Evolutionary conservation across 1,140 invertebrate genomes (phyloP), one percentile per base, ranked within the genome.

Genomic region (Rhagoletis zephyria): DNA sequence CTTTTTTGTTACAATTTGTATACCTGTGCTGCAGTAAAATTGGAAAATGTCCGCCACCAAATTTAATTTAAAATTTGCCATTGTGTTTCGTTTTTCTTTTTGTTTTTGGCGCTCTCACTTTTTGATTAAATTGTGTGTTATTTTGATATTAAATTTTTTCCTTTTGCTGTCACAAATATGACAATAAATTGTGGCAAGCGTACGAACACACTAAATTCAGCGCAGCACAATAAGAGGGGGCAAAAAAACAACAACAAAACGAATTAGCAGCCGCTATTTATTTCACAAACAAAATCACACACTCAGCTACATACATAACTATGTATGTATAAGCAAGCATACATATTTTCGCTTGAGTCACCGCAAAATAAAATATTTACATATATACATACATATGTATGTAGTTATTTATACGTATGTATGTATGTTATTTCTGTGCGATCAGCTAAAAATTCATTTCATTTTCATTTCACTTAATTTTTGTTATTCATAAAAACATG

Each of bases 281-380:
- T 74, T 74, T 74, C 42, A 10, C 42, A 5, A 48, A 48, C 12
- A 40, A 40, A 42, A 67, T 67, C 40, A 45, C 65, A 70, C 30
- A 70, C 12, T 4, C 40, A 70, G 1, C 7, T 9, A 67, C 65
- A 14, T 42, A 14, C 0, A 1, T 9, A 42, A 2, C 0, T 30
- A 30, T 30, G 30, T 30, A 40, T 74, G 67, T 40, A 42, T 42
- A n/a, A 45, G 45, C 67, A 16, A 6, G 67, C 45, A 45, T 40
- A 74, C 67, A 74, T 42, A 74, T 74, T 74, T 74, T 45, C 16
- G 45, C 67, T 74, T 74, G 67, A 74, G 10, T 74, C 67, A 45
- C 40, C 67, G 45, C 67, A 74, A 16, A 67, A 45, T 74, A 12
- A 9, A 16, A 74, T n/a, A 63, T 56, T 74, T n/a, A 63, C 2